Base-by-base conservation (phyloP, 2,888 invertebrate genomes). In the Phymatocera aterrima region DNA sequence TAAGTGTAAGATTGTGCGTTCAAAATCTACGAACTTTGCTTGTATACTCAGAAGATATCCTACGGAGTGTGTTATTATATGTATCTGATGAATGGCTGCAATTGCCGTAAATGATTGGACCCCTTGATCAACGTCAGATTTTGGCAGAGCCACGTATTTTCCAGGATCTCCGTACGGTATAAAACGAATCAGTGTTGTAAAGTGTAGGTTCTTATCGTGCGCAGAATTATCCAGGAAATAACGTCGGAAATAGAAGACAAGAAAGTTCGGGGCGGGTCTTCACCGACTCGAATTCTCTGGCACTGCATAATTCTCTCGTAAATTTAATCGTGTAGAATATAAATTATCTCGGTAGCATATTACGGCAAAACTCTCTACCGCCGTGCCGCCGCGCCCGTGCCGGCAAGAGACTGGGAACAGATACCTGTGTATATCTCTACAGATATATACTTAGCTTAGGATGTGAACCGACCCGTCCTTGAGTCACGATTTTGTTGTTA, bases 261-360 rank as follows among this genome's bases (percentile, higher is more conserved):
- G 75, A 75, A 75, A 57, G 37, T 75, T 60, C 54, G 51, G 75
- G 57, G 34, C 31, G 57, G 37, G 21, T 51, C 54, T 37, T 18
- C 57, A 21, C 75, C 37, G 40, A 75, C 75, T 57, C 28, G 57
- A 75, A 75, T 57, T 75, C 57, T 28, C 57, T 57, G 57, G 60
- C 57, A 60, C 75, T 75, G 75, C 75, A 75, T 75, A 75, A 75
- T 75, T 75, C 75, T 75, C 75, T 75, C 75, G 57, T 75, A 75
- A 75, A 75, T 75, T 75, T 75, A 75, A 75, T 75, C 75, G 75
- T 60, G 57, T 75, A 75, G 75, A 75, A 75, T 75, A 75, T 75
- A 75, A 75, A 75, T 75, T 75, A 75, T 75, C 75, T 75, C 75
- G 57, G 37, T 75, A 75, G 75, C 75, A 75, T 75, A 75, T 75